phyloP scores from a whole-genome alignment of 2,113 vertebrate genomes.

The Elgaria multicarinata region DNA sequence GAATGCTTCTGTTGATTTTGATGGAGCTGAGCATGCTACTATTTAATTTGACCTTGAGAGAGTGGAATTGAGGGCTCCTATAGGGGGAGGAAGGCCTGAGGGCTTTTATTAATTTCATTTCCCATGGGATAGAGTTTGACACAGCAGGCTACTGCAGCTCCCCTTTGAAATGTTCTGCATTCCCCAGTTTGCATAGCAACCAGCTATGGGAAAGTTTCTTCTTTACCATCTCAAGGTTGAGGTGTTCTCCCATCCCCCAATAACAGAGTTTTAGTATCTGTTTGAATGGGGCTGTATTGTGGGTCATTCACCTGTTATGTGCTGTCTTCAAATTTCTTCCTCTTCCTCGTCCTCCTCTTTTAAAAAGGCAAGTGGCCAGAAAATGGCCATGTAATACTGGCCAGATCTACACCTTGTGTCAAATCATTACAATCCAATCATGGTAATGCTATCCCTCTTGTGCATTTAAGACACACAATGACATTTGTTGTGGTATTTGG shows the following conservation, averaged over 20 bases:
- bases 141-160: not conserved
- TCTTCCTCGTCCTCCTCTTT: not conserved
- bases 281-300: not conserved
- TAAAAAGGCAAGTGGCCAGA: not conserved
- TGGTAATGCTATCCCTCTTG: no score
- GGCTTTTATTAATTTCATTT: conserved; percentile 11
- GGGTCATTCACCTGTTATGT: not conserved
- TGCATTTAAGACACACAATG: no score
- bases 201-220: not conserved
- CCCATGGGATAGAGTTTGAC: not conserved
- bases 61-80: not conserved
- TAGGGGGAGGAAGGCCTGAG: not conserved
- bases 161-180: not conserved
- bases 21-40: not conserved
- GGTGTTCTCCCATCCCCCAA: no score
- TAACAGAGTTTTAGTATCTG: not conserved
- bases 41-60: not conserved
- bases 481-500: no score
- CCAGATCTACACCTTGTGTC: no score
- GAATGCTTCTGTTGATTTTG: not conserved
- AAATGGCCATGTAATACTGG: not conserved
- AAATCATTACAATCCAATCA: no score
- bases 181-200: not conserved
- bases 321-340: not conserved
- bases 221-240: not conserved